Base-by-base conservation (phyloP, 2,888 invertebrate genomes). In the Apotomis betuletana region DNA sequence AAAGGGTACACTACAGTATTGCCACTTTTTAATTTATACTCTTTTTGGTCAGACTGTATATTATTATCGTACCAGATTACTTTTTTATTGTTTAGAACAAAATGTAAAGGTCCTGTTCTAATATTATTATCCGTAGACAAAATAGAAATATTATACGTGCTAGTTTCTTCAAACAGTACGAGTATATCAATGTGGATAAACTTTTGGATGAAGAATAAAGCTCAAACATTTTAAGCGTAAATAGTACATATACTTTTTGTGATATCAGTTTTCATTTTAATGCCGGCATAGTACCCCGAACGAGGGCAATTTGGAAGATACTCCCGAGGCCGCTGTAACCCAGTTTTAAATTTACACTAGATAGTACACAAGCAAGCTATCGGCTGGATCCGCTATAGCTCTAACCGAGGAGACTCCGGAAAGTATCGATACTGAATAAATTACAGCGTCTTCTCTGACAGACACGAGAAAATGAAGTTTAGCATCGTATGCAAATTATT, bases 271-370 rank as follows among this genome's bases (percentile, higher is more conserved):
- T 67, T 36, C 12, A 44, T 67, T 44, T 57, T 51, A 52, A 51
- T 41, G 13, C 13, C 51, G 44, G n/a, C 58, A 41, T 55, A 60
- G 44, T 15, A 38, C 57, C 57, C 63, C 52, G 64, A 80, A 84
- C 77, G 81, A 78, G 78, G 79, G 83, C 81, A 81, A 84, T 84
- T 84, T 78, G 79, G 80, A 77, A 84, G 82, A 85, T 79, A 78
- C 79, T 78, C 76, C 78, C 77, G 77, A 78, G 77, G 84, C 80
- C 75, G 80, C 81, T 83, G 84, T 90, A 90, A 90, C 90, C 91
- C 81, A 90, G 88, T 91, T 91, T 90, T 87, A 89, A 90, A 89
- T 89, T 87, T 89, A 87, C 83, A 85, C 85, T 80, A 81, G 80
- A 83, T 82, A 80, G 80, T 83, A 81, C 80, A 78, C 78, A 79